These are phyloP conservation scores for Elysia crispata DNA, from an alignment of 2,888 invertebrate species.

Conservation along the genomic window DNA sequence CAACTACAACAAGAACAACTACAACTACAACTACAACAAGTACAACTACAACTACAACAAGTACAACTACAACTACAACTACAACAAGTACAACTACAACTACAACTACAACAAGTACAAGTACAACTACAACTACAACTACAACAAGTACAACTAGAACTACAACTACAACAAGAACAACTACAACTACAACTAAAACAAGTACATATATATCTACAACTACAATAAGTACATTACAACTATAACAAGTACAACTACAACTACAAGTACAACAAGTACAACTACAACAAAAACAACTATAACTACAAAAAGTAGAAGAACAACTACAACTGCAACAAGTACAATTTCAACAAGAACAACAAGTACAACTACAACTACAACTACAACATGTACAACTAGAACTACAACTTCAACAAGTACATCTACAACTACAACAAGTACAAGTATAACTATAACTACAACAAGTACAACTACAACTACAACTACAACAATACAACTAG, in stretches of 20 bases:
- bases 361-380: too few species aligned
- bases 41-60: neutral
- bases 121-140: neutral
- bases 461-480: slow-evolving; percentile 14
- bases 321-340: too few species aligned
- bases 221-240: too few species aligned
- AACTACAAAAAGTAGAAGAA: too few species aligned
- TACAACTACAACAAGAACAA: neutral
- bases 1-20: neutral
- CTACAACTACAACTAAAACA: neutral
- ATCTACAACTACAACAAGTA: neutral
- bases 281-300: too few species aligned
- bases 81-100: neutral
- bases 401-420: too few species aligned
- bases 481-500: too few species aligned
- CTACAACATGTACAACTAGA: too few species aligned
- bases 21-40: neutral
- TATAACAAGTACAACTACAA: too few species aligned
- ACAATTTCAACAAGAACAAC: too few species aligned
- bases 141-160: neutral
- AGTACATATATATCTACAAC: too few species aligned
- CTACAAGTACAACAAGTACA: slow-evolving; percentile 12
- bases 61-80: neutral
- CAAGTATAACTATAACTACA: slow-evolving; percentile 1
- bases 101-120: neutral